Base-by-base conservation (phyloP, 2,797 vertebrate species). In the Cryptoprocta ferox region DNA sequence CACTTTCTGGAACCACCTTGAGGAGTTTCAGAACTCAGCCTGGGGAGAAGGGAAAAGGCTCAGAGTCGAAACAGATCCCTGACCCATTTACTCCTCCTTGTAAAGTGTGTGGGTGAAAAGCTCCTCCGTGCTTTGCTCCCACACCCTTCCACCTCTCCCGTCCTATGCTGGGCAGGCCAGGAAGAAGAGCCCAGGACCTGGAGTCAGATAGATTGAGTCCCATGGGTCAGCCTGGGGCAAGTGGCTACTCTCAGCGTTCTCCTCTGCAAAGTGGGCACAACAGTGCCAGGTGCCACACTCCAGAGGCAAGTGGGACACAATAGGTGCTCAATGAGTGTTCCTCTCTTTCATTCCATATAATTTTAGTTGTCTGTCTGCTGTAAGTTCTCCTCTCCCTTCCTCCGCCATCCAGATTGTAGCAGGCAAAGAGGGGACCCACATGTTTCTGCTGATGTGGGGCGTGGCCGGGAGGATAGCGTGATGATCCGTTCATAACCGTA, bases 1-100 rank as follows among this genome's bases (percentile, higher is more conserved):
- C n/a, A 0, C 48, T 94, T 89, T 93, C 78, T 63, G 16, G 71
- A 97, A 53, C 89, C 26, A 28, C 56, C 75, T 21, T 8, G 65
- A 83, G 81, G 88, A n/a, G 73, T 78, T 61, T 81, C 66, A 92
- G 92, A 93, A 68, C n/a, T 85, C 71, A 75, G 79, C 61, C 56
- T 35, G 50, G 81, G 61, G 35, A 82, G 59, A 32, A 63, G 81
- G 61, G 53, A 81, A 68, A 35, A 83, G 32, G 79, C 61, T 87
- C 15, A 13, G 50, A 63, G 53, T 66, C 88, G 59, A 96, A 91
- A 71, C 39, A 63, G 81, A 18, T 32, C 21, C 14, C 19, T 90
- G 94, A 78, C 86, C 86, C 61, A 48, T 66, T 90, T 93, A 86
- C 53, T 90, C 39, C 66, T 75, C 50, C 63, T 92, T 9, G 50